phyloP scores from a whole-genome alignment of 2,797 vertebrate genomes.

The Tragelaphus oryx region DNA sequence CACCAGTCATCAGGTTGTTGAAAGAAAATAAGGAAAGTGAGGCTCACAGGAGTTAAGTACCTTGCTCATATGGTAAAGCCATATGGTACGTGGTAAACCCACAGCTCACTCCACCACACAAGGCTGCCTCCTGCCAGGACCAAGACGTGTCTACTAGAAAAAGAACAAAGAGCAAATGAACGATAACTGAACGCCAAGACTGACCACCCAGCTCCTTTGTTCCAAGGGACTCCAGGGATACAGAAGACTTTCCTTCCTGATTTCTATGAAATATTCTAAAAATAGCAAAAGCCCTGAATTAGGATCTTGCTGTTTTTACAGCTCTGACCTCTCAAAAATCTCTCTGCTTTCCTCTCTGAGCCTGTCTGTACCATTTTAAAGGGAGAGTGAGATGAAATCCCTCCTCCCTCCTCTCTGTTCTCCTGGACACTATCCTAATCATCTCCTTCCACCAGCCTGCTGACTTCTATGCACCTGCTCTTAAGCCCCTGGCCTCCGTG shows the following conservation, averaged over 20 bases:
- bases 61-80: background rate
- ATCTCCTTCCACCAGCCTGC: background rate
- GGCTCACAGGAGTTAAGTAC: rapidly evolving
- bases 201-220: background rate
- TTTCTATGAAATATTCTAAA: background rate
- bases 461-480: background rate
- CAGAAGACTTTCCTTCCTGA: too few species aligned
- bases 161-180: background rate
- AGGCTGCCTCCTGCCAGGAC: background rate
- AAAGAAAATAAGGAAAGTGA: background rate
- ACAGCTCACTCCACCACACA: rapidly evolving
- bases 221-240: background rate
- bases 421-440: background rate
- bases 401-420: background rate
- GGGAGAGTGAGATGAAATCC: background rate
- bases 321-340: constrained; percentile 52
- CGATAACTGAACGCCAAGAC: background rate
- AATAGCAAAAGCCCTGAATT: background rate
- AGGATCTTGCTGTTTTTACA: constrained; percentile 15
- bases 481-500: rapidly evolving
- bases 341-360: background rate
- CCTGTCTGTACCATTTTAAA: background rate
- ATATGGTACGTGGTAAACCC: rapidly evolving
- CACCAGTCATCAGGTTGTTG: background rate
- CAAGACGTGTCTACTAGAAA: background rate